Evolutionary conservation across 2,888 invertebrate genomes (phyloP), one percentile per base, ranked within the genome.

Genomic region (Monoplex corrugatus): DNA sequence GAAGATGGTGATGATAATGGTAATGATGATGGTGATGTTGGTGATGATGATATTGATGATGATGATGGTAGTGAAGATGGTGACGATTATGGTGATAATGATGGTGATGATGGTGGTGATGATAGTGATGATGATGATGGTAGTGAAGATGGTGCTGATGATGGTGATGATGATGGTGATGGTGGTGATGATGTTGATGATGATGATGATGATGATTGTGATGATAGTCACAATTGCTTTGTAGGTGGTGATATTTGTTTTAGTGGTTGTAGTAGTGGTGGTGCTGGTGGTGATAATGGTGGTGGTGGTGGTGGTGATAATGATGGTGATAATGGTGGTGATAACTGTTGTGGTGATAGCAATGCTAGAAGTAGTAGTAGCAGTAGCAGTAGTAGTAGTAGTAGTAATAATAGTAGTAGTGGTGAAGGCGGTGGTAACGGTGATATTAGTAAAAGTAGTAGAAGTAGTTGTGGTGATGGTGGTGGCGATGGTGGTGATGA

Each of bases 81-180:
- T 80, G 80, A 43, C 35, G 80, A 43, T 80, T n/a, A 43, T 80
- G 80, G n/a, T 80, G 80, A 43, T 80, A 28, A 43, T 80, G 80
- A 43, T 80, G 80, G 35, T 32, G 80, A 80, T 80, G 80, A 35
- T 80, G 80, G 35, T 80, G 80, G 35, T 80, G 80, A 80, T 80
- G 80, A 80, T 80, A 35, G 35, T 80, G 80, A 80, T 32, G 35
- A 80, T 80, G 80, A 80, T 80, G 80, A 80, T 80, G 80, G 28
- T 68, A n/a, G 28, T 68, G 23, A 68, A 28, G 63, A 68, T 68
- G 63, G 28, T 68, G 63, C 5, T 68, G 63, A 68, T 68, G 63
- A 68, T 68, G 63, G 28, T 68, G 63, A 68, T 68, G 63, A 68
- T 23, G 63, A 68, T 68, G 63, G 35, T 80, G 80, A 80, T 80